A percentile compares a stretch with the other conserved stretches of the same genome.
Conservation (phyloP, 2,113 vertebrate species). For the Cyanoliseus patagonus region DNA sequence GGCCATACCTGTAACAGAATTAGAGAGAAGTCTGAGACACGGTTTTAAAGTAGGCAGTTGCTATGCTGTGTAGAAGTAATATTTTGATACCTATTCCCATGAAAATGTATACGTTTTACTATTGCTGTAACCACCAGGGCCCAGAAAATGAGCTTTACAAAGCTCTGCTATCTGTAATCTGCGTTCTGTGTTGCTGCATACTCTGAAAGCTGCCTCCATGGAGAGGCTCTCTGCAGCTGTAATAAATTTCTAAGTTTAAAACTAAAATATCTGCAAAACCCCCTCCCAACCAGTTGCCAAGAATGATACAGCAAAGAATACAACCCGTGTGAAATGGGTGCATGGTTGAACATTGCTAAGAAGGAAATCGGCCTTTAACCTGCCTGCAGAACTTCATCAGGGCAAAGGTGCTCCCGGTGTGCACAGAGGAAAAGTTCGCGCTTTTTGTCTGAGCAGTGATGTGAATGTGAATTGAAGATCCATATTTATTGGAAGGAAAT, state of each 20-base stretch:
- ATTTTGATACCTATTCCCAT: neutral
- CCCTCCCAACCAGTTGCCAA: neutral
- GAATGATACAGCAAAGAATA: neutral
- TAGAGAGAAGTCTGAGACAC: accelerated
- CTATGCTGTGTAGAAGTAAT: neutral
- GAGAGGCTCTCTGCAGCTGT: neutral
- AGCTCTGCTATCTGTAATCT: neutral
- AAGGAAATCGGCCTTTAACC: neutral
- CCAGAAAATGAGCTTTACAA: neutral
- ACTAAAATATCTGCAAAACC: neutral
- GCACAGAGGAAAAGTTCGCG: neutral
- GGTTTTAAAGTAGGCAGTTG: neutral
- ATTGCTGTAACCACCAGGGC: neutral
- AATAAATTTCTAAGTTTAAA: neutral
- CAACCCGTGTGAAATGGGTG: accelerated
- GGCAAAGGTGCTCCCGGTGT: neutral
- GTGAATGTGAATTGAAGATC: neutral
- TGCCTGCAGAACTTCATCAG: neutral
- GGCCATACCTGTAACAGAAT: accelerated
- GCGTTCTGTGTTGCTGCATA: neutral
- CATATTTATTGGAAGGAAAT: neutral
- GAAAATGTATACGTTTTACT: neutral
- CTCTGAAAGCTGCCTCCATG: neutral
- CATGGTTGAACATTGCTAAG: neutral
- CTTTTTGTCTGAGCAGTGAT: neutral